phyloP scores from a whole-genome alignment of 1,140 invertebrate species.

The Trachelipus rathkii region DNA sequence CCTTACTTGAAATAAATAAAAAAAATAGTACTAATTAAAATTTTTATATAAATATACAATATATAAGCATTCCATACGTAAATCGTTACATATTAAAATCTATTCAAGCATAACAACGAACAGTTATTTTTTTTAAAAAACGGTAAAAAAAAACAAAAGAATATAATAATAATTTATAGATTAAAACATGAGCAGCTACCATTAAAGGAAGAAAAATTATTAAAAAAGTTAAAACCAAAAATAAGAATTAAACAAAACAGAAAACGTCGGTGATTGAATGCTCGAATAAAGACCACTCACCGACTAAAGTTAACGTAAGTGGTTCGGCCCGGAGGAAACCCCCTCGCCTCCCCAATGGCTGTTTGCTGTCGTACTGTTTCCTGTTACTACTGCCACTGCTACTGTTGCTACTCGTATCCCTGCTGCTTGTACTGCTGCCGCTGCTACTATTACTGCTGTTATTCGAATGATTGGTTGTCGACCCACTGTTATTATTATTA shows the following conservation, averaged over 20 bases:
- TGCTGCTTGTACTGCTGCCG: constrained; percentile 23
- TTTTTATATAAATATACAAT: too few relatives aligned
- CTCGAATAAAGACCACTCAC: constrained; percentile 33
- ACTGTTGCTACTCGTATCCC: constrained; percentile 18
- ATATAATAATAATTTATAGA: constrained; percentile 29
- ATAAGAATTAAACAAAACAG: not conserved
- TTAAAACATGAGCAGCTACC: not conserved
- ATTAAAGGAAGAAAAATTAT: constrained; percentile 18
- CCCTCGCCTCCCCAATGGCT: not conserved
- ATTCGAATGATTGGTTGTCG: constrained; percentile 34
- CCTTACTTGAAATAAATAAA: too few relatives aligned
- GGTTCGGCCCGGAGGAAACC: constrained; percentile 45
- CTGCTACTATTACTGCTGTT: constrained; percentile 18
- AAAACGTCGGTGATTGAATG: constrained; percentile 16
- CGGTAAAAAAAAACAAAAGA: constrained; percentile 26
- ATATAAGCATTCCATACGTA: too few relatives aligned
- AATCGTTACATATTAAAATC: too few relatives aligned
- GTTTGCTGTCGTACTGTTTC: constrained; percentile 20
- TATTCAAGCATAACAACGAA: too few relatives aligned
- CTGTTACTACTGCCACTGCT: constrained; percentile 41
- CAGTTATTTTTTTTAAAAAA: constrained; percentile 40
- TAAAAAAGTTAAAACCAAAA: constrained; percentile 24
- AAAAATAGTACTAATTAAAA: too few relatives aligned
- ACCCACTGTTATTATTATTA: constrained; percentile 37
- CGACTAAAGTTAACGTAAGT: constrained; percentile 46